These are phyloP conservation scores for Daubentonia madagascariensis DNA, from an alignment of 2,113 vertebrate genomes.

Conservation along the genomic window DNA sequence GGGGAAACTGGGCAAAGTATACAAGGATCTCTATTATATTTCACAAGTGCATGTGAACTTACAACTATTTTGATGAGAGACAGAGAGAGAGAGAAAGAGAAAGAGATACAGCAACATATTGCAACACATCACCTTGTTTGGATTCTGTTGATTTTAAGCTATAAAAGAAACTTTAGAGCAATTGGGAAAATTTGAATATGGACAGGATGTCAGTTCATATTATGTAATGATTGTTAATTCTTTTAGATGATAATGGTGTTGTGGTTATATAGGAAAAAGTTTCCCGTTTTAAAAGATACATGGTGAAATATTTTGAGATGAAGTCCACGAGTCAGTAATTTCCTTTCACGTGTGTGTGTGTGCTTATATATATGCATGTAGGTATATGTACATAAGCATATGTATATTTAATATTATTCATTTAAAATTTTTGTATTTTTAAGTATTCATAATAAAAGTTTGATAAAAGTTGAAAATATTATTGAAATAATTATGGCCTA, in stretches of 20 bases:
- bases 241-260: not conserved
- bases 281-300: not conserved
- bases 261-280: not conserved
- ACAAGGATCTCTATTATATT: not conserved
- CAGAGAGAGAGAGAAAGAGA: not conserved
- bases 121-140: not conserved
- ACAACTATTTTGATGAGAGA: not conserved
- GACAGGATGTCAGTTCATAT: not conserved
- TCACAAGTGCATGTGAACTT: not conserved
- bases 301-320: not conserved
- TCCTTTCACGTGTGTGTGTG: not conserved
- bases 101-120: not conserved
- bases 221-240: not conserved
- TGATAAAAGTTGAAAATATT: not conserved
- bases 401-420: not conserved
- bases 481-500: not conserved
- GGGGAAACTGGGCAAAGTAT: not conserved
- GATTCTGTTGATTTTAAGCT: not conserved
- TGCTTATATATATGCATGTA: not conserved
- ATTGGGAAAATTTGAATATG: not conserved
- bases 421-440: not conserved
- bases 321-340: not conserved
- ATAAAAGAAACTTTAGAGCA: not conserved
- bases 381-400: not conserved
- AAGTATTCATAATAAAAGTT: not conserved